A percentile compares a stretch with the other conserved stretches of the same genome.
phyloP scores from a whole-genome alignment of 2,113 vertebrate genomes.

The Sclerurus mexicanus region DNA sequence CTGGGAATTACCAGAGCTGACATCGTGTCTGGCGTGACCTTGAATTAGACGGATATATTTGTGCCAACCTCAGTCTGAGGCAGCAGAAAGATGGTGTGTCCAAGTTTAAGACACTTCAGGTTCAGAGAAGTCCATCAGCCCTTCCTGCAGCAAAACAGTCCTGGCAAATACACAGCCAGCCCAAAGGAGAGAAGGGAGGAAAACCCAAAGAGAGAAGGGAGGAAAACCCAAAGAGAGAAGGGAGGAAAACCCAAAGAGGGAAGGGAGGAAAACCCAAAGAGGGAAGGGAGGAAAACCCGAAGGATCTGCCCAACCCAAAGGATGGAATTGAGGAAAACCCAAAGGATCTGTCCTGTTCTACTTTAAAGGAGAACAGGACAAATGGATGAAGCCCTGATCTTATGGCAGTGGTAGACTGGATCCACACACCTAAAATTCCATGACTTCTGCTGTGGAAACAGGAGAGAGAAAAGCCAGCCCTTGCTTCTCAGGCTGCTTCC shows the following conservation, averaged over 20 bases:
- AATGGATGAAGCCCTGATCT: not conserved
- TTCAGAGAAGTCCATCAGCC: not conserved
- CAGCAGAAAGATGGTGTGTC: not conserved
- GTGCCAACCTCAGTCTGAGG: not conserved
- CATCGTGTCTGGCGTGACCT: not conserved
- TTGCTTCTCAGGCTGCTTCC: not conserved
- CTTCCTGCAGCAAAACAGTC: not conserved
- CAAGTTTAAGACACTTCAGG: not conserved
- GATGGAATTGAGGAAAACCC: not conserved
- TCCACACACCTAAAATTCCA: not conserved
- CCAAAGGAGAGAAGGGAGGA: too few relatives aligned
- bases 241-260: not conserved
- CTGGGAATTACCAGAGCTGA: not conserved
- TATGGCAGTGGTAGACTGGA: not conserved
- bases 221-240: not conserved
- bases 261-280: not conserved
- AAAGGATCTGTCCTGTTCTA: not conserved
- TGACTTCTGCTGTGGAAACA: not conserved
- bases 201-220: not conserved
- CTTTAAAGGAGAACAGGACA: not conserved
- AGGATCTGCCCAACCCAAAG: too few relatives aligned
- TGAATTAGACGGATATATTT: fast-evolving
- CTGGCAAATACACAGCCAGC: not conserved
- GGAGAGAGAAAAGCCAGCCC: not conserved
- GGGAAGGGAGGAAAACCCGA: not conserved